Base-by-base conservation (phyloP, 2,888 invertebrate genomes). In the Cephus pygmeus region DNA sequence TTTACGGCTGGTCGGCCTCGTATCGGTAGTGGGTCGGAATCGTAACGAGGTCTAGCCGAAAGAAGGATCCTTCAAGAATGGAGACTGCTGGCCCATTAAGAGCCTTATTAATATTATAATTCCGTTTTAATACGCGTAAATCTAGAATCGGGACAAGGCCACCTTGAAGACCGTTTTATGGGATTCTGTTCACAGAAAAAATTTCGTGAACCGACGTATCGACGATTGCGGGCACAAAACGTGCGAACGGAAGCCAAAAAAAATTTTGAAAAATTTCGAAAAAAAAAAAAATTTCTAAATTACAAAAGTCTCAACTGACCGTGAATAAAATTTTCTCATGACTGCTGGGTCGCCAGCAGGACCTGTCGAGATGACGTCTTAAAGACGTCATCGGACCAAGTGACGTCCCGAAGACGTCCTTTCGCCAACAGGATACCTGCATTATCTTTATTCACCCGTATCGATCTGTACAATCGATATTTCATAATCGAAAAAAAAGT, bases 21-120 rank as follows among this genome's bases (percentile, higher is more conserved):
- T 71, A 31, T 69, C 76, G 75, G 76, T 74, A 36, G 75, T 73
- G 79, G 71, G 68, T 40, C 23, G 69, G 79, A 81, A 80, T 82
- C 77, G 80, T 84, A 81, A 84, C 77, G 80, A 82, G 81, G 81
- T 80, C 77, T 40, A 79, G 79, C 76, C 79, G 78, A 80, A 76
- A 75, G 75, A 76, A 75, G 78, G 77, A 36, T 33, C 71, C 71
- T 76, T 69, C 34, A 71, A 15, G 81, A 78, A 77, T 77, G 80
- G 69, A 78, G 35, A 69, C 78, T 73, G 73, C 34, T 36, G 56
- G 81, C 80, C 84, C 85, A 85, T 87, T 88, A 87, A 87, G 78
- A 81, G 77, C 84, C 87, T 88, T 88, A 88, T 89, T 88, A 88
- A 88, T 88, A 87, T 88, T 87, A 84, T 89, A 89, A 88, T 88